Percentiles rank a stretch among this genome's conserved stretches.
phyloP scores from a whole-genome alignment of 2,888 invertebrate species.

The Ennomos erosarius region DNA sequence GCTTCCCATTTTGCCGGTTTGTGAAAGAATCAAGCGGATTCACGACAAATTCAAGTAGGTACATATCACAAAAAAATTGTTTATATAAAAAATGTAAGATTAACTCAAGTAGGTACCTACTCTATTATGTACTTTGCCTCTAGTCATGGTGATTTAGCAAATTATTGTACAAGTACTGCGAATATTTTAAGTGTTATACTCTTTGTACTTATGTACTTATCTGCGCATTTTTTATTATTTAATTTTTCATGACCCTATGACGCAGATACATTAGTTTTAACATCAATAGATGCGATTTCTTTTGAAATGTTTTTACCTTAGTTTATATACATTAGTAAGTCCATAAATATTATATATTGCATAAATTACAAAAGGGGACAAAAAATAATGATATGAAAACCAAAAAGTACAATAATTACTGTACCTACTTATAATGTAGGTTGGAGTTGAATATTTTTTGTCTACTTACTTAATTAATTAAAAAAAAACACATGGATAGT shows the following conservation, averaged over 20 bases:
- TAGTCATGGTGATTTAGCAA: slow-evolving; percentile 23
- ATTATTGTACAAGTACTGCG: slow-evolving; percentile 18
- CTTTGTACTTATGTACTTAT: background rate
- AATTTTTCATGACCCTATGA: slow-evolving; percentile 10
- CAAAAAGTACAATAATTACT: too few species aligned
- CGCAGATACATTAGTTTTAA: slow-evolving; percentile 13
- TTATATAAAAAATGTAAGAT: slow-evolving; percentile 18
- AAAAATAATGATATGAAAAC: too few species aligned
- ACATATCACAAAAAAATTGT: too few species aligned
- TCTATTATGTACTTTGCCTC: slow-evolving; percentile 5
- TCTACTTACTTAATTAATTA: too few species aligned
- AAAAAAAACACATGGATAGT: too few species aligned
- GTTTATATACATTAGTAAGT: background rate
- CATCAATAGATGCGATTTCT: slow-evolving; percentile 13
- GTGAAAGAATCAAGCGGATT: too few species aligned
- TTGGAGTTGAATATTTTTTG: too few species aligned
- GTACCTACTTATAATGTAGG: too few species aligned
- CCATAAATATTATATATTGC: too few species aligned
- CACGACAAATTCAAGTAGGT: too few species aligned
- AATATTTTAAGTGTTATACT: background rate
- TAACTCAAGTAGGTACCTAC: slow-evolving; percentile 7
- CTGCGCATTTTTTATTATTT: slow-evolving; percentile 5
- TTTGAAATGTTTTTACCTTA: slow-evolving; percentile 9
- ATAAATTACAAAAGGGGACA: too few species aligned
- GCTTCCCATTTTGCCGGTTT: too few species aligned